A percentile compares a stretch with the other conserved stretches of the same genome.
phyloP scores from a whole-genome alignment of 2,888 invertebrate species.

The Cylindroiulus punctatus region DNA sequence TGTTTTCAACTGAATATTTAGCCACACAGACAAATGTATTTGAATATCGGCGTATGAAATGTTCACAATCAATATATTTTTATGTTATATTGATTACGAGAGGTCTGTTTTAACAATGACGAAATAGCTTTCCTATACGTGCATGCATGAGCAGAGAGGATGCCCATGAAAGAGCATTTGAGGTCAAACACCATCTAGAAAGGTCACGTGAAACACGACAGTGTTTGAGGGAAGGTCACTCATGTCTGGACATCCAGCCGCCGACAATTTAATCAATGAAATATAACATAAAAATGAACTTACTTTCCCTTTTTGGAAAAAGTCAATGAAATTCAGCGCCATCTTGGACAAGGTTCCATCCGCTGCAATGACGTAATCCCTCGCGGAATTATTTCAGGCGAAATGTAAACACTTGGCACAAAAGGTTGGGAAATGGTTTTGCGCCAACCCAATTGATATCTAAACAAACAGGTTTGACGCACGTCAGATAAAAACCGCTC shows the following conservation, averaged over 20 bases:
- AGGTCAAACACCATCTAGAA: not conserved
- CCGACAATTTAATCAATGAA: not conserved
- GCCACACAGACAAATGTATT: not conserved
- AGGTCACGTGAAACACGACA: not conserved
- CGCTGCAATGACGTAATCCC: slow-evolving; percentile 47
- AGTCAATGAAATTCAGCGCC: slow-evolving; percentile 78
- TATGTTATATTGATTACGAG: not conserved
- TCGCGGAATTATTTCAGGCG: slow-evolving; percentile 10
- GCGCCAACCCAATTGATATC: not conserved
- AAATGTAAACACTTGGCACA: slow-evolving; percentile 25
- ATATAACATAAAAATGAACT: slow-evolving; percentile 55
- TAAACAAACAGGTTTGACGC: slow-evolving; percentile 19
- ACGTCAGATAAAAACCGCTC: not conserved
- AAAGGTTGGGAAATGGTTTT: slow-evolving; percentile 16
- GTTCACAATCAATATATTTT: not conserved
- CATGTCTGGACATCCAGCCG: not conserved
- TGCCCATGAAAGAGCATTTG: not conserved
- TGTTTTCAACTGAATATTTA: not conserved
- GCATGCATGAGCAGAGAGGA: not conserved
- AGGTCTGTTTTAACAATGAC: not conserved
- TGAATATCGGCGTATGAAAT: not conserved
- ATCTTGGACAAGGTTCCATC: slow-evolving; percentile 64
- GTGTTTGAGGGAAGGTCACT: not conserved
- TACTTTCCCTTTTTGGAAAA: slow-evolving; percentile 83
- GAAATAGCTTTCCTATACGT: not conserved